Evolutionary conservation across 2,888 invertebrate species (phyloP), one percentile per base, ranked within the genome.

Genomic region (Rotaria macrura): DNA sequence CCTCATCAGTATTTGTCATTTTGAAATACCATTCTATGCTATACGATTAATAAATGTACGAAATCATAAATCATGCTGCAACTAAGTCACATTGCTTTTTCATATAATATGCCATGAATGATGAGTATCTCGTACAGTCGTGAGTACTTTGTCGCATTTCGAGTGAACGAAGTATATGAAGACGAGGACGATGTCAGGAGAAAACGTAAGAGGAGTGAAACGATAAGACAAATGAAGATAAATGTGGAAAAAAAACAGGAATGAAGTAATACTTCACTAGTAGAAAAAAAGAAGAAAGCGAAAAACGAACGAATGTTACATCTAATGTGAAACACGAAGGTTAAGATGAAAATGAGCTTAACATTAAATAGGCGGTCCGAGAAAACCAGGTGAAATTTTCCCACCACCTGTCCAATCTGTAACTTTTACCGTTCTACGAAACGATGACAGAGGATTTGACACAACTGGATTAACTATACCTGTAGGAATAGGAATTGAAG

Each of bases 371-470:
- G 79, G 79, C 12, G 79, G 79, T 43, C 79, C 79, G 34, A 79
- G 79, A 79, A 79, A 79, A 43, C 79, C 79, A n/a, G 79, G 79
- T n/a, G 79, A 79, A n/a, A 43, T 79, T 43, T 43, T 23, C 3
- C 79, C 79, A n/a, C 79, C 79, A 17, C 79, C 79, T 79, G 79
- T 79, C 79, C 79, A 79, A 79, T 79, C 79, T 6, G 79, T 79
- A 25, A 38, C 20, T 20, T 65, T 17, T 2, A 20, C 34, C 14
- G 14, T 65, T 2, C 20, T 17, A 20, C 17, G 34, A 65, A 20
- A 29, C n/a, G n/a, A n/a, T 65, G 65, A 14, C 2, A 5, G 5
- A 34, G 34, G 29, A 65, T 14, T 29, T 29, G 14, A 34, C 20
- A 17, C 14, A 1, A 34, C 0, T 5, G 14, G 65, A 65, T 14